Evolutionary conservation across 2,888 invertebrate genomes (phyloP).

Genomic region (Athalia rosae): DNA sequence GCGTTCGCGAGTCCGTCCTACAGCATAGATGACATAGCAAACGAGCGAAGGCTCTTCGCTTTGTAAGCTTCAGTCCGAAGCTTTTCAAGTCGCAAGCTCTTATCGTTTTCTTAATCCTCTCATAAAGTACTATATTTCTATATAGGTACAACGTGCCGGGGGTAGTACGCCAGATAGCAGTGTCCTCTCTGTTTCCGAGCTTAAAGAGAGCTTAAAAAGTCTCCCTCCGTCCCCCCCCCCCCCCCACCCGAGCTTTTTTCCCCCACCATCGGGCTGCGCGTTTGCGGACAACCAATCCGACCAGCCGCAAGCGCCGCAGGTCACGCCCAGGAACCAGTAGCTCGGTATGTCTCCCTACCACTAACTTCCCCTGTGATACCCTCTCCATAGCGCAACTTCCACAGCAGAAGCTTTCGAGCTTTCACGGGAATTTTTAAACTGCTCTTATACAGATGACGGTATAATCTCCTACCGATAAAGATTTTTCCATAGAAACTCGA

Average conservation of each 20-base stretch:
- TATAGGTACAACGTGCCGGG: constrained; percentile 55
- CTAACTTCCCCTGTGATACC: constrained; percentile 52
- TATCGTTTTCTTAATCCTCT: constrained; percentile 68
- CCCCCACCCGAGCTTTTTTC: constrained; percentile 52
- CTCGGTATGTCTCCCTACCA: constrained; percentile 57
- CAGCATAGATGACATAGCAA: constrained; percentile 9
- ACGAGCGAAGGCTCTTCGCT: constrained; percentile 41
- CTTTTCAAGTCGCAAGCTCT: constrained; percentile 65
- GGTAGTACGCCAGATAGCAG: constrained; percentile 64
- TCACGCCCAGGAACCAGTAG: constrained; percentile 71
- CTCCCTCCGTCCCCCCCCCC: constrained; percentile 56
- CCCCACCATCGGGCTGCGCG: constrained; percentile 62
- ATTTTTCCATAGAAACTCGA: constrained; percentile 48
- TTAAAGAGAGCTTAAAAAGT: constrained; percentile 69
- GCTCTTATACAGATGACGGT: constrained; percentile 68
- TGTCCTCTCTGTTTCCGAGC: constrained; percentile 62
- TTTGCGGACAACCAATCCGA: constrained; percentile 69
- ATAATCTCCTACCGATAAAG: constrained; percentile 72
- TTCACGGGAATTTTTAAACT: constrained; percentile 70
- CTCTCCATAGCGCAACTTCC: constrained; percentile 36
- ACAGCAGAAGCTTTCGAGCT: constrained; percentile 65
- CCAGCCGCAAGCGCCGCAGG: constrained; percentile 66
- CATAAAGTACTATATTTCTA: constrained; percentile 59
- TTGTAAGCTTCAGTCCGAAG: constrained; percentile 59
- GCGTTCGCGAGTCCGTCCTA: neutral